Evolutionary conservation across 2,113 vertebrate species (phyloP).

Genomic region (Pluvialis apricaria): DNA sequence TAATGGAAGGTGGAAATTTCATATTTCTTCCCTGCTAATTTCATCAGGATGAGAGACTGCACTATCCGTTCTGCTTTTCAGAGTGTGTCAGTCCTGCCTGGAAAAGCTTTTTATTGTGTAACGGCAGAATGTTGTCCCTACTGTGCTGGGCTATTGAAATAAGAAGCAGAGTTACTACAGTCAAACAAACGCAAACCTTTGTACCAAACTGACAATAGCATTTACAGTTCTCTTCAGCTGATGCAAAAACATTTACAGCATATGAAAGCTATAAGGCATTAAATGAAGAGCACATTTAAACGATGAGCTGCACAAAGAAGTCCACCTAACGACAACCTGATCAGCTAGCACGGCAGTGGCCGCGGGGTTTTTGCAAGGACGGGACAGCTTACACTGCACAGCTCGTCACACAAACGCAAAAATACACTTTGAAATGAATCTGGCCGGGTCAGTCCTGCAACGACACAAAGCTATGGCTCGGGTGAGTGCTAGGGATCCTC

Average conservation of each 20-base stretch:
- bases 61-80: conserved; percentile 57
- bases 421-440: neutral
- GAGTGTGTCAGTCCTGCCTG: conserved; percentile 45
- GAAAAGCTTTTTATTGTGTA: conserved; percentile 55
- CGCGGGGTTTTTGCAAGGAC: neutral
- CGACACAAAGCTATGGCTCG: neutral
- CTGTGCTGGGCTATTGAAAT: conserved; percentile 62
- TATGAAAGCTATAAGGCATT: conserved; percentile 5
- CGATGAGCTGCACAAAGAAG: neutral
- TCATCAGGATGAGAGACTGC: conserved; percentile 32
- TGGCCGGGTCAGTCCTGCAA: neutral
- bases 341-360: neutral
- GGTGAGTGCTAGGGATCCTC: neutral
- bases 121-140: conserved; percentile 48
- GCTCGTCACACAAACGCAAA: neutral
- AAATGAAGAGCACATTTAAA: conserved; percentile 18
- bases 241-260: neutral
- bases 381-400: neutral
- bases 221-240: conserved; percentile 1
- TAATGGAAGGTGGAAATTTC: conserved; percentile 55
- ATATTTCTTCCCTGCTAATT: conserved; percentile 64
- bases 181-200: neutral
- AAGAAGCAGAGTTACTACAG: conserved; percentile 46
- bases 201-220: conserved; percentile 40
- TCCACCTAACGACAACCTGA: neutral